Conservation (phyloP, 2,797 vertebrate genomes). For the Crenuchus spilurus region DNA sequence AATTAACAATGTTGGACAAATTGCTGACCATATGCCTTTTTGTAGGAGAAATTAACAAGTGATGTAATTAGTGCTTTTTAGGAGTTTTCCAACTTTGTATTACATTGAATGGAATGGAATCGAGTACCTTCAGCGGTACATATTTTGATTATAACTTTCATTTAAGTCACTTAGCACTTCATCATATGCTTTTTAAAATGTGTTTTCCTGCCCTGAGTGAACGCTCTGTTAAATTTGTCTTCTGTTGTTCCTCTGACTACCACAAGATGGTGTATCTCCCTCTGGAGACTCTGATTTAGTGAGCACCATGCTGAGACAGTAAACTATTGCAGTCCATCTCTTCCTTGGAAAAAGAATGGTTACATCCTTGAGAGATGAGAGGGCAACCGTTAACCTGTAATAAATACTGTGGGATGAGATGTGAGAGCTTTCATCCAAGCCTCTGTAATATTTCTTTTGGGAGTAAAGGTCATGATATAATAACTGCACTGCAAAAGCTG, state of each 20-base stretch:
- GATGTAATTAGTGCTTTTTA: too few species aligned
- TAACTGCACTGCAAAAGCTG: background rate
- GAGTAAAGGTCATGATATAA: slow-evolving; percentile 2
- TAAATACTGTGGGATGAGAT: slow-evolving; percentile 38
- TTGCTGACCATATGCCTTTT: too few species aligned
- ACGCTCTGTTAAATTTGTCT: background rate
- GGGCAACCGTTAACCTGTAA: slow-evolving; percentile 52
- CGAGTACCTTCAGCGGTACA: too few species aligned
- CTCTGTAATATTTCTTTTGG: slow-evolving; percentile 24
- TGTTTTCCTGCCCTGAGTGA: background rate
- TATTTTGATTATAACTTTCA: too few species aligned
- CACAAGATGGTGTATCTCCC: slow-evolving; percentile 75
- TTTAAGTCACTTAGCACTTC: too few species aligned
- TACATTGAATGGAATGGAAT: too few species aligned
- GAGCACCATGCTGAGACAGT: slow-evolving; percentile 55
- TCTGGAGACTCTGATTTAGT: slow-evolving; percentile 60
- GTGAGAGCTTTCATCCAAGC: background rate
- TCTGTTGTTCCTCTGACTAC: slow-evolving; percentile 55
- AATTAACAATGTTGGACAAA: too few species aligned
- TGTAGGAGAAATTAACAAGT: too few species aligned
- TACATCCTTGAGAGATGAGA: slow-evolving; percentile 62
- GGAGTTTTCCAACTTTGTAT: too few species aligned
- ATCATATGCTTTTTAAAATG: too few species aligned
- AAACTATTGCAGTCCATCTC: slow-evolving; percentile 50
- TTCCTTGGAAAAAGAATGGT: slow-evolving; percentile 49